Evolutionary conservation across 2,888 invertebrate genomes (phyloP).

Genomic region (Euplagia quadripunctaria): DNA sequence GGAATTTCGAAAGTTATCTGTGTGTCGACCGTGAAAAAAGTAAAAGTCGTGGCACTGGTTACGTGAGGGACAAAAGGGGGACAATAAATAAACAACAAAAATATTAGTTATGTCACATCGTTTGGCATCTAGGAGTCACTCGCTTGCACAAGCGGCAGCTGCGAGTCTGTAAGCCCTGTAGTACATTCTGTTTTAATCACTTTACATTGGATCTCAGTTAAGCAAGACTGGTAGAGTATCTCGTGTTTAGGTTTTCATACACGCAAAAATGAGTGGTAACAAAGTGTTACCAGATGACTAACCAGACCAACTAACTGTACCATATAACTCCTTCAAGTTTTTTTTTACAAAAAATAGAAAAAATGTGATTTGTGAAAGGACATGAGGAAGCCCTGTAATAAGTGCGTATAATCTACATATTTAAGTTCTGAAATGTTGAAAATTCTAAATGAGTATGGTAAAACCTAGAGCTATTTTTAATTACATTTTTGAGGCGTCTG

Average conservation of each 20-base stretch:
- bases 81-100: not conserved
- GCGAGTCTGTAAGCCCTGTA: not conserved
- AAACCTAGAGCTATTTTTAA: not conserved
- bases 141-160: not conserved
- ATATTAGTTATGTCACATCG: not conserved
- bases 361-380: no score
- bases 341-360: no score
- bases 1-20: conserved; percentile 4
- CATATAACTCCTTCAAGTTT: no score
- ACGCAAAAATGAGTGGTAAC: no score
- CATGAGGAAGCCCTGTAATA: no score
- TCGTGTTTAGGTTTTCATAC: not conserved
- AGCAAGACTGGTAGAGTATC: not conserved
- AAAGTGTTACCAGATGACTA: no score
- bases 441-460: no score
- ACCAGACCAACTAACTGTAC: not conserved
- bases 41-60: conserved; percentile 8
- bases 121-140: not conserved
- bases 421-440: no score
- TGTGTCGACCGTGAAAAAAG: not conserved
- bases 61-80: not conserved
- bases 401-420: no score
- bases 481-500: conserved; percentile 17
- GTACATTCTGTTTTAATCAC: not conserved
- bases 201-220: not conserved